Conservation (phyloP, 2,797 vertebrate species). For the Heterohyrax brucei region DNA sequence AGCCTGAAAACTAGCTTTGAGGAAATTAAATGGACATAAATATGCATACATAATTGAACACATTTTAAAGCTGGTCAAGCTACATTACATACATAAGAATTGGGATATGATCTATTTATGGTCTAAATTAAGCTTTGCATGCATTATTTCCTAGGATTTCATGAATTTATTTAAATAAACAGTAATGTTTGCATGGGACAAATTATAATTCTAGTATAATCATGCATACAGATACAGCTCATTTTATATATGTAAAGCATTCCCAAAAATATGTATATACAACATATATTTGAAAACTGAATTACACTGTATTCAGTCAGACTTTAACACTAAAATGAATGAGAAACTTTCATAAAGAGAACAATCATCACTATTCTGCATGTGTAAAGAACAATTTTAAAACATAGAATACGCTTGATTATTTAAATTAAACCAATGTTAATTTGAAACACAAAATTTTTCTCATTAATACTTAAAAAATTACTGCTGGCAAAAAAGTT, state of each 20-base stretch:
- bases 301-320: constrained; percentile 28
- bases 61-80: constrained; percentile 69
- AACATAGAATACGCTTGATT: constrained; percentile 47
- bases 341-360: constrained; percentile 23
- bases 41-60: constrained; percentile 73
- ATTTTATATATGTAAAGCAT: constrained; percentile 24
- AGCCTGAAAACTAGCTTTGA: constrained; percentile 72
- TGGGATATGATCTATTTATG: constrained; percentile 31
- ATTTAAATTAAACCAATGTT: constrained; percentile 73
- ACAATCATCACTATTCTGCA: constrained; percentile 31
- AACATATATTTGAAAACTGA: constrained; percentile 46
- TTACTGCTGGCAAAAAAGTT: constrained; percentile 31
- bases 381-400: constrained; percentile 47
- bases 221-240: constrained; percentile 32
- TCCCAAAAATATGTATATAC: constrained; percentile 47
- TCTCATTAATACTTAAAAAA: constrained; percentile 71
- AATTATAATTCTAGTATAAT: constrained; percentile 72
- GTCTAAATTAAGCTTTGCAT: constrained; percentile 71
- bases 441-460: constrained; percentile 67
- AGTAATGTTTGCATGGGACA: constrained; percentile 71
- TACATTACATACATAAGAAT: constrained; percentile 76
- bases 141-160: constrained; percentile 55
- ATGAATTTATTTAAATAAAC: constrained; percentile 81
- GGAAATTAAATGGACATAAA: constrained; percentile 79
- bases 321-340: constrained; percentile 43